Conservation (phyloP, 2,113 vertebrate genomes). For the Hystrix cristata region DNA sequence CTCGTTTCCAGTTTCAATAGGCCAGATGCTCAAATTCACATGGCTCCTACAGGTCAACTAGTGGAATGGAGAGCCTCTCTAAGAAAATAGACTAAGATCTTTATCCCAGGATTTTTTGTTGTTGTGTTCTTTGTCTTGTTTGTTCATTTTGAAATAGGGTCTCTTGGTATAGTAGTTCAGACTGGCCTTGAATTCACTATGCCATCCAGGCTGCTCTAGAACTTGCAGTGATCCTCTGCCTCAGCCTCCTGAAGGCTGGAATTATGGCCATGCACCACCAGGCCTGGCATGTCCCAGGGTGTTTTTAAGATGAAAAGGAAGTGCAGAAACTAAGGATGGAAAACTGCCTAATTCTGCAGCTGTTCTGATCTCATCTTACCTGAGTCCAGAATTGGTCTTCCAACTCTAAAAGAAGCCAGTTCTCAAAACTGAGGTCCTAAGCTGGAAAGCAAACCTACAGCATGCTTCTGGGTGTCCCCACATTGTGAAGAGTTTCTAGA, state of each 20-base stretch:
- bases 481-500: neutral
- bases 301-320: conserved; percentile 1
- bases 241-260: neutral
- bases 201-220: neutral
- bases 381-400: neutral
- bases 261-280: neutral
- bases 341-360: neutral
- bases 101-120: neutral
- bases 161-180: neutral
- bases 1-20: neutral
- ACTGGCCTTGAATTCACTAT: neutral
- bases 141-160: neutral
- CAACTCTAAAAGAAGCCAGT: neutral
- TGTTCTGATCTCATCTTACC: neutral
- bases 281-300: neutral
- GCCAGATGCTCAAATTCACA: neutral
- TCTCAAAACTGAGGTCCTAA: neutral
- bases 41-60: neutral
- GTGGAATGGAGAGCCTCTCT: neutral
- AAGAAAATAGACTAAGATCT: neutral
- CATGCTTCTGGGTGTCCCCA: neutral
- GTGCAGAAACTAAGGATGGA: neutral
- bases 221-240: neutral
- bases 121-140: neutral
- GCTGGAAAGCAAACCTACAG: neutral